Base-by-base conservation (phyloP, 2,113 vertebrate genomes). In the Gulo gulo region DNA sequence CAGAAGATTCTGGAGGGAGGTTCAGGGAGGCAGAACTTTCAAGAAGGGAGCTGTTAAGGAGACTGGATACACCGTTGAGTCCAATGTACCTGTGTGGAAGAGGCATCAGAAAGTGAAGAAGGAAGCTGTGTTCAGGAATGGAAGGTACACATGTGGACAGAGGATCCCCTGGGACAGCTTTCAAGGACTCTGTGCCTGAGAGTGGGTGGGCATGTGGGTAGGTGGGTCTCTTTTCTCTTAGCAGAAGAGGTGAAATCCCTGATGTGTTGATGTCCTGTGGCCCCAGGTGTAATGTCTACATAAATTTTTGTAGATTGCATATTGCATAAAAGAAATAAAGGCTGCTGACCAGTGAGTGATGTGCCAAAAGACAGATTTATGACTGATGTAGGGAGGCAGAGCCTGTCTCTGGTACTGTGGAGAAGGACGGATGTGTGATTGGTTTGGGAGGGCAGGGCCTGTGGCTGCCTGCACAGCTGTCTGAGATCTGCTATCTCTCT, bases 381-480 rank as follows among this genome's bases (percentile, higher is more conserved):
- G n/a, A 21, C 39, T 18, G 34, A 39, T 14, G 15, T 31, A 14
- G 18, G 7, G 21, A 31, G 36, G 83, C 5, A 15, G 29, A 2
- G 15, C 23, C 42, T 34, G 50, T 6, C 10, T 16, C 36, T 23
- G 20, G 52, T 47, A 26, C 26, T 21, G 10, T 13, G n/a, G 29
- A 67, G 31, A 55, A 55, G 52, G 55, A n/a, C 0, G 0, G 47
- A 6, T 11, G 1, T 15, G 0, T 0, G n/a, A 36, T 52, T n/a
- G 39, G 18, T 24, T 23, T 7, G 7, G 79, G 52, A 50, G 88
- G 63, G 26, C 23, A 13, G 34, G 69, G 47, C n/a, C 71, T 47
- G 76, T 29, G 74, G 21, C 74, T 55, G 67, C n/a, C 63, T 88
- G 61, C 42, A 11, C 0, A 14, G 45, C 55, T 15, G 8, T 14